phyloP scores from a whole-genome alignment of 2,113 vertebrate genomes.

The Poeciliopsis retropinna region DNA sequence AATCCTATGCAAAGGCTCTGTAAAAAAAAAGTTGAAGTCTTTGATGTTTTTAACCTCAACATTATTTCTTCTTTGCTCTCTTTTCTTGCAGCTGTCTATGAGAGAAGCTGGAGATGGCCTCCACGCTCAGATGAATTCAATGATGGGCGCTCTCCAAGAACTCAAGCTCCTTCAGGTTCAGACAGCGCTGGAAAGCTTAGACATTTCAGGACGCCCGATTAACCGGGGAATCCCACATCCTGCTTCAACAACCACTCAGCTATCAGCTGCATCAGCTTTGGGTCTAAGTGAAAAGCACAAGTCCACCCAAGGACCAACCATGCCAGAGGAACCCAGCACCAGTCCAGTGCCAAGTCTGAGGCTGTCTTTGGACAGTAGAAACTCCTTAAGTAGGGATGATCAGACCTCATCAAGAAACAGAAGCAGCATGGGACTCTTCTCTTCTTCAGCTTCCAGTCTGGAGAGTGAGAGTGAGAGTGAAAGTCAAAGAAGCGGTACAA shows the following conservation, averaged over 20 bases:
- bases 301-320: constrained; percentile 5
- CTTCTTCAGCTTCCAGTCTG: constrained; percentile 58
- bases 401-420: constrained; percentile 50
- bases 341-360: constrained; percentile 31
- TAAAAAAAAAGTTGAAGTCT: neutral
- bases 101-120: constrained; percentile 96
- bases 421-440: constrained; percentile 60
- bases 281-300: constrained; percentile 8
- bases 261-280: constrained; percentile 8
- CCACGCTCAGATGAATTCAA: constrained; percentile 96
- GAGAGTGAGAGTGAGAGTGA: constrained; percentile 45
- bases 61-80: neutral
- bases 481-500: constrained; percentile 37
- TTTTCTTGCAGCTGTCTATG: constrained; percentile 84
- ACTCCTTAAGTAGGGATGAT: constrained; percentile 37
- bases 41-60: constrained; percentile 1
- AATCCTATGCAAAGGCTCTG: neutral
- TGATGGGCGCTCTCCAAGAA: constrained; percentile 98
- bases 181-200: constrained; percentile 88
- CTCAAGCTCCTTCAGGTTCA: constrained; percentile 97
- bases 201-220: constrained; percentile 82
- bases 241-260: constrained; percentile 8
- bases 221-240: constrained; percentile 52
- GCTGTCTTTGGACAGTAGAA: constrained; percentile 48
- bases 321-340: constrained; percentile 5